Base-by-base conservation (phyloP, 2,113 vertebrate genomes). In the Sinocyclocheilus rhinocerous region DNA sequence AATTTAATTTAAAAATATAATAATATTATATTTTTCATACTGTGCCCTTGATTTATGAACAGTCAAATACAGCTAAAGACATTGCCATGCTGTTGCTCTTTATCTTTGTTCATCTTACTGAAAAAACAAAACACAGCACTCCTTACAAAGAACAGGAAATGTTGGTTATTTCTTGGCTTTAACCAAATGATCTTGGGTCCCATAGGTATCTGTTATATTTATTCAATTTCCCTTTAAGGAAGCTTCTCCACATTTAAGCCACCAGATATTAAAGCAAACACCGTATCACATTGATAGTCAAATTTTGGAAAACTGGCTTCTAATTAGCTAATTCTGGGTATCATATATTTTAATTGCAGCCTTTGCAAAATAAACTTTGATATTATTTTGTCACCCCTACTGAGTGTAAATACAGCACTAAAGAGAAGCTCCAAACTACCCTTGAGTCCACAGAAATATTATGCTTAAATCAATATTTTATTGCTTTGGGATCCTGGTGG, bases 221-320 rank as follows among this genome's bases (percentile, higher is more conserved):
- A 78, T 85, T 78, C 18, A 69, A 39, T 77, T 36, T 61, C 6
- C 7, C 70, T 84, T 75, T 76, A 57, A 84, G 45, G 69, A 61
- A 55, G 29, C 24, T 18, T 55, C 24, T 77, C 50, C 50, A 57
- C 15, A 33, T 57, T 4, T 78, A 78, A 55, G 55, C 0, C 9
- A 59, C 20, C 5, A 80, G 33, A 59, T 80, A 63, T 80, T 80
- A 80, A 61, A 80, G 77, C 20, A 61, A 63, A 42, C 29, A 76
- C 22, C 6, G 73, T 22, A 57, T 57, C 76, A 36, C 9, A 33
- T 8, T 36, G 48, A 29, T 57, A 0, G 52, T 61, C 57, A 39
- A 2, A 36, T 61, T 80, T 12, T 61, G 45, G 29, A 80, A 80
- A 24, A n/a, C 20, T 57, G 16, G 48, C 48, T 78, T 78, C 50